phyloP scores from a whole-genome alignment of 2,113 vertebrate genomes.

The Campylomormyrus numenius region DNA sequence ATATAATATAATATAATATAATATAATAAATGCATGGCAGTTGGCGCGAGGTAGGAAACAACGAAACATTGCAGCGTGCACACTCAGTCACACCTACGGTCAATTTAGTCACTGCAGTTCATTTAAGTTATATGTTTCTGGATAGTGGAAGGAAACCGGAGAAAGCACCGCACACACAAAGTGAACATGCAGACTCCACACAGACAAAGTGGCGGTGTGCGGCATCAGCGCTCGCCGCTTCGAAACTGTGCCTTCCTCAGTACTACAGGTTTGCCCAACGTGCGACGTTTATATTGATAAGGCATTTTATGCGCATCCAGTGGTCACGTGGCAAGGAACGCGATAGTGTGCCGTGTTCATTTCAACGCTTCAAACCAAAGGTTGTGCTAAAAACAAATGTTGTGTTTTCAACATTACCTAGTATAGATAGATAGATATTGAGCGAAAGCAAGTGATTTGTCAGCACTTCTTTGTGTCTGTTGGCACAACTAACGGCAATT shows the following conservation, averaged over 20 bases:
- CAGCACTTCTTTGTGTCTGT: too few relatives aligned
- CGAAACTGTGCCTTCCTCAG: not conserved
- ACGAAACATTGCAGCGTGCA: not conserved
- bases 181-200: not conserved
- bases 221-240: not conserved
- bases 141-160: not conserved
- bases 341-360: not conserved
- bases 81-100: not conserved
- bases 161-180: not conserved
- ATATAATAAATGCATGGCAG: not conserved
- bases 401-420: too few relatives aligned
- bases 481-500: not conserved
- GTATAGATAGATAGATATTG: too few relatives aligned
- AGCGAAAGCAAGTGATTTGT: too few relatives aligned
- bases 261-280: not conserved
- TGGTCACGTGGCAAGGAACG: not conserved
- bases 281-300: not conserved
- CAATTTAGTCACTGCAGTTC: not conserved
- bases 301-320: not conserved
- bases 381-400: not conserved
- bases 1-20: too few relatives aligned
- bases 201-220: not conserved
- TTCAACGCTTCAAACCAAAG: not conserved
- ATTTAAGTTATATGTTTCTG: not conserved
- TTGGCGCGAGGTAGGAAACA: not conserved